Evolutionary conservation across 2,888 invertebrate species (phyloP).

Genomic region (Spatulosminthurus flaviceps): DNA sequence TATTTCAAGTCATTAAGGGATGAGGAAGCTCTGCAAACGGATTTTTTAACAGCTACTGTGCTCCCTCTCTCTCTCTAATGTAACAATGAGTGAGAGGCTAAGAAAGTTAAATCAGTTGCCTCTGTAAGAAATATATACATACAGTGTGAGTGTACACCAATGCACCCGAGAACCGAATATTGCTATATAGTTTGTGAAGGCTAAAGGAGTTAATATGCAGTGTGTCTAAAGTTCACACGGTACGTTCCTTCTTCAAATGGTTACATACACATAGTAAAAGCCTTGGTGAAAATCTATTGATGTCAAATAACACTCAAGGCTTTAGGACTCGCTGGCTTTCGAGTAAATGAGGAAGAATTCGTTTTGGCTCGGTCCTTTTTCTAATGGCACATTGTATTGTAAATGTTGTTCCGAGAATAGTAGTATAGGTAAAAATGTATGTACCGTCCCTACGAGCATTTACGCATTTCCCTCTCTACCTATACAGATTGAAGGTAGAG

Average conservation of each 20-base stretch:
- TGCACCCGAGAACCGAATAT: no score
- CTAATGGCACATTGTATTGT: slow-evolving; percentile 11
- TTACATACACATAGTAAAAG: not conserved
- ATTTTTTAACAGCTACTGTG: not conserved
- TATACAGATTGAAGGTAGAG: not conserved
- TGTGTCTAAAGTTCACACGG: no score
- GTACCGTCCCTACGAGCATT: not conserved
- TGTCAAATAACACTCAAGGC: not conserved
- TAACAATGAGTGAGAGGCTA: not conserved
- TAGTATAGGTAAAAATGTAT: not conserved
- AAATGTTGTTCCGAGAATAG: slow-evolving; percentile 11
- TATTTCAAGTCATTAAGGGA: slow-evolving; percentile 5
- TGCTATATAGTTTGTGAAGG: no score
- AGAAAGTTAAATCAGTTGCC: not conserved
- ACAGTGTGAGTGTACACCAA: no score
- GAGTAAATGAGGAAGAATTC: slow-evolving; percentile 25
- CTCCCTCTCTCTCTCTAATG: not conserved
- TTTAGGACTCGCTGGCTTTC: not conserved
- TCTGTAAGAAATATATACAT: not conserved
- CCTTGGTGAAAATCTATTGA: slow-evolving; percentile 8
- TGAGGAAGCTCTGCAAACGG: not conserved
- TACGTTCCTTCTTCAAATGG: no score
- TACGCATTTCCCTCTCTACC: not conserved
- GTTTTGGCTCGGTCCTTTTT: not conserved
- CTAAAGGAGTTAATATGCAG: not conserved